Conservation (phyloP, 1,140 invertebrate species). For the Phocides pigmalion region DNA sequence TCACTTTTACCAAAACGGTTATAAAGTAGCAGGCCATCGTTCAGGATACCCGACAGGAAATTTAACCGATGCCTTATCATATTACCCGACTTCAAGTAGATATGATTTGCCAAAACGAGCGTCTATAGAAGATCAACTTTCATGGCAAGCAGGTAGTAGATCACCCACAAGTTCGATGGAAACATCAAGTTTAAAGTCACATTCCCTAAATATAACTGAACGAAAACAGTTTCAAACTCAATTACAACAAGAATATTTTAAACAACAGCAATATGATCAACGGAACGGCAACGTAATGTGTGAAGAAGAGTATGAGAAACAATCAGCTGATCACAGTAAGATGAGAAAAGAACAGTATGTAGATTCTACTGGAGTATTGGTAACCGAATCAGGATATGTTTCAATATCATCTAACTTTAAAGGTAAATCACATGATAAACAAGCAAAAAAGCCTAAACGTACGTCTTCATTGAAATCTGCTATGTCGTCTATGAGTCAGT, state of each 20-base stretch:
- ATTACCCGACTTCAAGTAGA: constrained; percentile 88
- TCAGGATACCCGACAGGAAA: constrained; percentile 89
- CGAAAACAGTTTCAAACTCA: constrained; percentile 85
- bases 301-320: constrained; percentile 78
- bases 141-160: constrained; percentile 85
- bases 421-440: constrained; percentile 84
- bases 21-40: constrained; percentile 86
- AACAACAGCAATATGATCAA: constrained; percentile 81
- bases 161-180: constrained; percentile 86
- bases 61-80: constrained; percentile 90
- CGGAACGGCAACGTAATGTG: constrained; percentile 77
- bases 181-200: constrained; percentile 85
- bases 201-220: constrained; percentile 85
- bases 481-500: constrained; percentile 91
- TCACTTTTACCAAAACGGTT: constrained; percentile 86
- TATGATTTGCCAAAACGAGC: constrained; percentile 88
- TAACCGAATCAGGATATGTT: constrained; percentile 93
- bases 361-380: constrained; percentile 86
- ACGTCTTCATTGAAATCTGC: constrained; percentile 91
- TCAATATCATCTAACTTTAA: constrained; percentile 89
- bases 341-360: constrained; percentile 74
- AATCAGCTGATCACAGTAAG: constrained; percentile 62
- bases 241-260: constrained; percentile 83
- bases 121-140: constrained; percentile 84
- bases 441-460: constrained; percentile 87